These are phyloP conservation scores for Mus pahari DNA, from an alignment of 2,113 vertebrate species.

Conservation along the genomic window DNA sequence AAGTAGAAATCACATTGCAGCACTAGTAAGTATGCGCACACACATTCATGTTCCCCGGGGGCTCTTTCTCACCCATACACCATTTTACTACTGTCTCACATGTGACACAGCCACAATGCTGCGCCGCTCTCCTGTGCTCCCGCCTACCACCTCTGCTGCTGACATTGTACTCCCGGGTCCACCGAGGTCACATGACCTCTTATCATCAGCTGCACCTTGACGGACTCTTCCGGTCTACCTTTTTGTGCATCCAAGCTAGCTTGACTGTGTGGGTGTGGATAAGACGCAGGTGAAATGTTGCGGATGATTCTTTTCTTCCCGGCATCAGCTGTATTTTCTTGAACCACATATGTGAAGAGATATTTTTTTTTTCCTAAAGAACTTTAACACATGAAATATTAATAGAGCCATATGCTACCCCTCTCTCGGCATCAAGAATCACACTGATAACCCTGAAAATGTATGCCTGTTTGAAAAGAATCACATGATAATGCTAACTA, in stretches of 20 bases:
- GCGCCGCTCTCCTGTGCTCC: background rate
- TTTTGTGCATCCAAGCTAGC: background rate
- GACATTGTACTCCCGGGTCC: background rate
- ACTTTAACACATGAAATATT: constrained; percentile 56
- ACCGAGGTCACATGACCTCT: background rate
- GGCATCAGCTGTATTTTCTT: background rate
- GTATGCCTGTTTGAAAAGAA: constrained; percentile 45
- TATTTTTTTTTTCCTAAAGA: constrained; percentile 53
- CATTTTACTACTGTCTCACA: background rate
- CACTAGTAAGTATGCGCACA: background rate
- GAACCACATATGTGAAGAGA: constrained; percentile 28
- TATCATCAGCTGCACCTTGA: background rate
- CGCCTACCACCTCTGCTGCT: background rate
- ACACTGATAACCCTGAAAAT: constrained; percentile 44
- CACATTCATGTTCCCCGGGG: background rate
- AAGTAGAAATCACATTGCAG: background rate
- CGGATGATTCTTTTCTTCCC: constrained; percentile 34
- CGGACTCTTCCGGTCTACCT: background rate
- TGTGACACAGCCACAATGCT: background rate
- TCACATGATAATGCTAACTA: background rate
- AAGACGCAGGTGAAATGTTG: background rate
- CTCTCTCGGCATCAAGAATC: constrained; percentile 22
- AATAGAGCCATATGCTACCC: constrained; percentile 55
- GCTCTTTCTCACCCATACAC: background rate
- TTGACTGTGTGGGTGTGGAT: background rate